A percentile compares a stretch with the other conserved stretches of the same genome.
Conservation (phyloP, 2,113 vertebrate species). For the Lates calcarifer region DNA sequence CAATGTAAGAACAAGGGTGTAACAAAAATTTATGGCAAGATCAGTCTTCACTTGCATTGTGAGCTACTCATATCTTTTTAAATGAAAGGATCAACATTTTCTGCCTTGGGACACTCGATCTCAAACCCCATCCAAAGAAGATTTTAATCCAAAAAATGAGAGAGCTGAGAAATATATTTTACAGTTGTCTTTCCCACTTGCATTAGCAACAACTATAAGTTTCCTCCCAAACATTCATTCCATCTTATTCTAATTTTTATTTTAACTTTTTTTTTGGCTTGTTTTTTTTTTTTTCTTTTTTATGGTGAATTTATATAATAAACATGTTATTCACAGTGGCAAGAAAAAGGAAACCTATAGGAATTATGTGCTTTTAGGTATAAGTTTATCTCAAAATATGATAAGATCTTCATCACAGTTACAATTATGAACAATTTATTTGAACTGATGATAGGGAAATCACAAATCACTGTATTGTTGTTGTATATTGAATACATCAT, state of each 20-base stretch:
- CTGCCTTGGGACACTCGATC: not conserved
- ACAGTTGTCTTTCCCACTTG: not conserved
- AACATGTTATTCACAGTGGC: not conserved
- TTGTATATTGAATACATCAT: too few species aligned
- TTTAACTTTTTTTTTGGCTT: not conserved
- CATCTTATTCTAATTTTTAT: not conserved
- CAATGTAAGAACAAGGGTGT: constrained; percentile 15
- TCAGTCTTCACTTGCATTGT: not conserved
- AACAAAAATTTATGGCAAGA: not conserved
- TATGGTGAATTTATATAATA: not conserved
- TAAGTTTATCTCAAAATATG: too few species aligned
- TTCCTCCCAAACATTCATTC: not conserved
- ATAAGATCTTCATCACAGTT: too few species aligned
- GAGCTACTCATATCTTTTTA: not conserved
- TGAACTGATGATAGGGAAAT: not conserved
- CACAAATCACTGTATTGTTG: too few species aligned
- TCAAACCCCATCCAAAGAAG: not conserved
- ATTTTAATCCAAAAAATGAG: constrained; percentile 31
- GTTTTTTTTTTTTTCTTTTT: not conserved
- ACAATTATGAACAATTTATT: not conserved
- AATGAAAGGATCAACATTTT: constrained; percentile 17
- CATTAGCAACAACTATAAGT: not conserved
- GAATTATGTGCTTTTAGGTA: too few species aligned
- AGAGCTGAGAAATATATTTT: not conserved
- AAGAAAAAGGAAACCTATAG: too few species aligned